Conservation (phyloP, 2,113 vertebrate genomes). For the Catharus fuscescens region DNA sequence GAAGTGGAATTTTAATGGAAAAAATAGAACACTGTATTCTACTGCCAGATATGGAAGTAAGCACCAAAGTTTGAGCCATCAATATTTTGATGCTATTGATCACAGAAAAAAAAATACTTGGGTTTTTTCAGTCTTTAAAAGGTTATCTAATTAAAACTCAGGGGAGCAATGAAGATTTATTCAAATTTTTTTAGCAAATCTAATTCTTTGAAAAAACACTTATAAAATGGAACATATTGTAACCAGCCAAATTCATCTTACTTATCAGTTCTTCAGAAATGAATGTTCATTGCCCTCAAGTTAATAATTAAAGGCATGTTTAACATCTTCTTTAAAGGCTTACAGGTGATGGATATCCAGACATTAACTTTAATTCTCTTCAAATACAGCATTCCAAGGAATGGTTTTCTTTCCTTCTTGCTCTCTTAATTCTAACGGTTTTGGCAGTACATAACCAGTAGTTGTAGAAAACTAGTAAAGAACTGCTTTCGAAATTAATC, state of each 20-base stretch:
- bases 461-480: constrained; percentile 31
- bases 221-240: not conserved
- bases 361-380: constrained; percentile 56
- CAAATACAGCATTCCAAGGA: constrained; percentile 52
- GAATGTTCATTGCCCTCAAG: constrained; percentile 78
- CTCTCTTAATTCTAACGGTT: constrained; percentile 69
- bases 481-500: constrained; percentile 64
- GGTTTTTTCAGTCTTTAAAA: constrained; percentile 78
- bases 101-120: not conserved
- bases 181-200: not conserved
- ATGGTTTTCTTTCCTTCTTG: constrained; percentile 31
- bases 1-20: not conserved
- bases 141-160: constrained; percentile 52
- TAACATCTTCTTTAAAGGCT: constrained; percentile 33
- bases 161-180: constrained; percentile 80
- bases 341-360: constrained; percentile 29
- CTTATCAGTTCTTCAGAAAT: constrained; percentile 54
- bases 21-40: not conserved
- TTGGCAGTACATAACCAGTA: constrained; percentile 46
- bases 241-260: constrained; percentile 8
- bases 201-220: not conserved
- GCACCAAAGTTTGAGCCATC: not conserved
- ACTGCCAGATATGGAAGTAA: not conserved
- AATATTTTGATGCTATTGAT: not conserved
- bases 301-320: constrained; percentile 74